Base-by-base conservation (phyloP, 2,113 vertebrate genomes). In the Brachyistius frenatus region DNA sequence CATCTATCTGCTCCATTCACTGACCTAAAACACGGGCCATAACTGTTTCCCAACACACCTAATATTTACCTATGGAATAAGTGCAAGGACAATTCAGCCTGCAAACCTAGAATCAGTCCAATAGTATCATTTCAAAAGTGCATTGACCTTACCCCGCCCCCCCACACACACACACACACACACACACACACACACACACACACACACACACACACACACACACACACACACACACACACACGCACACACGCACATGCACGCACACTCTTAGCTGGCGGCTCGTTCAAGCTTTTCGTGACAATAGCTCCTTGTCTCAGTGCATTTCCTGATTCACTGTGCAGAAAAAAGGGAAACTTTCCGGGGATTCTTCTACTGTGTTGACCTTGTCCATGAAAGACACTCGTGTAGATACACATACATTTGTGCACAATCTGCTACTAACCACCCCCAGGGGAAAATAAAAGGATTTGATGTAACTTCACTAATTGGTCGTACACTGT, bases 301-400 rank as follows among this genome's bases (percentile, higher is more conserved):
- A 92, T 89, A 74, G 53, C 35, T 30, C 67, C 85, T 87, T 71
- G 82, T 89, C 70, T 81, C n/a, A 0, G 63, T 57, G 50, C 47
- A 50, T 82, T 93, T 92, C 91, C 89, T 85, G 86, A 85, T 57
- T 62, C 23, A 35, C 30, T 66, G 62, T 2, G 0, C 23, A 79
- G 80, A 88, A 83, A 89, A 89, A 16, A 81, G 83, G 65, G 73
- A 89, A 65, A 64, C 64, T 90, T 91, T 92, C 89, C 87, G 72
- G 87, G 76, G 84, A 91, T 92, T 93, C 87, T 90, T 91, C 78
- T 58, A 46, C 68, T 49, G 47, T 4, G 3, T 39, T 56, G 23
- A 23, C 77, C 70, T 87, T 81, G 77, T 65, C 76, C 50, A 46
- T 78, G 47, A 76, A 84, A 58, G 47, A 65, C 61, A 50, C 41